Evolutionary conservation across 2,888 invertebrate species (phyloP), one percentile per base, ranked within the genome.

Genomic region (Brachyopa scutellaris): DNA sequence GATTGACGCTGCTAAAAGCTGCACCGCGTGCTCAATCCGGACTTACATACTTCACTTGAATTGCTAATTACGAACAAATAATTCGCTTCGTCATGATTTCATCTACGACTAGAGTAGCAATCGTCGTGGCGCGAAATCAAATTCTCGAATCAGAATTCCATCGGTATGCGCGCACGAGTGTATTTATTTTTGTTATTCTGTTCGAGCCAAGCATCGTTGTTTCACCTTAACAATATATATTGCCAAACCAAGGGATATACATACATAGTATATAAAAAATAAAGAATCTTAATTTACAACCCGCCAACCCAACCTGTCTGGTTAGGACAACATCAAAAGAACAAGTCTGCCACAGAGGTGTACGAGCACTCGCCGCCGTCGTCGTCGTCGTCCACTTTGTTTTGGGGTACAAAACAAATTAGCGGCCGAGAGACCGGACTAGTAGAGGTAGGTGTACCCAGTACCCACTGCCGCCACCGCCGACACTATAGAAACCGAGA

Each of bases 201-300:
- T n/a, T n/a, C n/a, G n/a, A n/a, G n/a, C n/a, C n/a, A n/a, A n/a
- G n/a, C n/a, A n/a, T n/a, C n/a, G n/a, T n/a, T n/a, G n/a, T n/a
- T n/a, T n/a, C n/a, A n/a, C 49, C 45, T 23, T 15, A 31, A 45
- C 23, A 62, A 53, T n/a, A n/a, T n/a, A n/a, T n/a, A n/a, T 69
- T 67, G 55, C 67, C 79, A 55, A 73, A 73, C 61, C 66, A 33
- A 69, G 61, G n/a, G 57, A 67, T 47, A 57, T n/a, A n/a, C n/a
- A n/a, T n/a, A n/a, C n/a, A n/a, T n/a, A n/a, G n/a, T n/a, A n/a
- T n/a, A n/a, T n/a, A n/a, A n/a, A n/a, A 33, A 62, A 61, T 73
- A 73, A n/a, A 67, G 59, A 73, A 67, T 66, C 45, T 79, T 67
- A 73, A 80, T 74, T 74, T 80, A 64, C 69, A 80, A 57, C 57